phyloP scores from a whole-genome alignment of 2,888 invertebrate species.

The Octodonta nipae region DNA sequence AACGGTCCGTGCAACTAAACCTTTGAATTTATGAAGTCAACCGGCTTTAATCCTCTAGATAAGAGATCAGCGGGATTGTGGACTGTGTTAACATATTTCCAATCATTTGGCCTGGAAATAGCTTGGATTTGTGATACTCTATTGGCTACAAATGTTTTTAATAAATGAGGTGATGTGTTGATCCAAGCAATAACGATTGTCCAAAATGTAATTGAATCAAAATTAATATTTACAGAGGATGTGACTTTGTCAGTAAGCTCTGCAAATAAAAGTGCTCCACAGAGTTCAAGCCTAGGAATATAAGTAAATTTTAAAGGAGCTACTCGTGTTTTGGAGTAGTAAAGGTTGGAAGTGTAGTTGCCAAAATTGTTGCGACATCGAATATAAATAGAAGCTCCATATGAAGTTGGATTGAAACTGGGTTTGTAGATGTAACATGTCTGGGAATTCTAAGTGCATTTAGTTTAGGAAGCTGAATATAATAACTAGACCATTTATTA shows the following conservation, averaged over 20 bases:
- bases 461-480: slow-evolving; percentile 3
- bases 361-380: background rate
- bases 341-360: background rate
- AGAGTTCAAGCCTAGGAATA: background rate
- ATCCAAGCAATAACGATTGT: background rate
- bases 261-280: no score
- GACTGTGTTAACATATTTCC: background rate
- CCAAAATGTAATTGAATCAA: no score
- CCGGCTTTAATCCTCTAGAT: background rate
- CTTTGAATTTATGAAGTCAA: background rate
- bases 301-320: background rate
- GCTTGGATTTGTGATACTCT: background rate
- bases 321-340: background rate
- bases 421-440: background rate
- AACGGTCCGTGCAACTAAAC: background rate
- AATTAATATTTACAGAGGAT: no score
- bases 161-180: no score
- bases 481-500: slow-evolving; percentile 7
- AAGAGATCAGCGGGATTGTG: background rate
- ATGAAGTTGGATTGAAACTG: background rate
- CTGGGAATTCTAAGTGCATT: background rate
- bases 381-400: background rate
- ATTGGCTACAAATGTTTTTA: background rate
- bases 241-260: slow-evolving; percentile 1
- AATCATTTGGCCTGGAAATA: background rate